Evolutionary conservation across 1,140 invertebrate species (phyloP).

Genomic region (Proctacanthus coquilletti): DNA sequence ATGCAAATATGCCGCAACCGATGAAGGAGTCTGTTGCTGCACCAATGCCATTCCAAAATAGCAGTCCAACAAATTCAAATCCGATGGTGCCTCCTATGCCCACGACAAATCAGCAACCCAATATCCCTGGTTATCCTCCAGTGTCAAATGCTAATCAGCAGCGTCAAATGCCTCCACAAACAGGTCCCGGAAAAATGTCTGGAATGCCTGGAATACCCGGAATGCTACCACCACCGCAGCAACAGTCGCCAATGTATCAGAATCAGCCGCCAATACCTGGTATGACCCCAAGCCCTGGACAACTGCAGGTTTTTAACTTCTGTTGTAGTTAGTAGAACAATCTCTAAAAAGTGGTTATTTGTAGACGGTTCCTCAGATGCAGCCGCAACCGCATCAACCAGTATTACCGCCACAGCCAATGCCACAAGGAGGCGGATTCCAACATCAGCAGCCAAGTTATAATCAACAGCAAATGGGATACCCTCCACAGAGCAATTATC

Average conservation of each 20-base stretch:
- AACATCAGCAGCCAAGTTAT: conserved; percentile 21
- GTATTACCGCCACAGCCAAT: conserved; percentile 9
- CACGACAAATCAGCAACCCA: too few species aligned
- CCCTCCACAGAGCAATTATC: conserved; percentile 12
- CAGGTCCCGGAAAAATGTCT: too few species aligned
- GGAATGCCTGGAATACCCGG: too few species aligned
- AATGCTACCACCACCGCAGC: conserved; percentile 16
- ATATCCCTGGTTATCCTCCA: conserved; percentile 8
- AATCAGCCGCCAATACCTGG: conserved; percentile 10
- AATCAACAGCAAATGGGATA: conserved; percentile 9
- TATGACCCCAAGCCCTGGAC: conserved; percentile 15
- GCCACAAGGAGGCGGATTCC: conserved; percentile 13
- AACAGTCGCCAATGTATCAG: conserved; percentile 10
- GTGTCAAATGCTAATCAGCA: conserved; percentile 5
- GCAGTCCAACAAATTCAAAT: too few species aligned
- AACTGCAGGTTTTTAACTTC: too few species aligned
- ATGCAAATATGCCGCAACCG: too few species aligned
- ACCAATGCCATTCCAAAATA: conserved; percentile 12
- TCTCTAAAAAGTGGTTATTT: too few species aligned
- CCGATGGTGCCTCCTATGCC: conserved; percentile 11
- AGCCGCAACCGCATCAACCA: conserved; percentile 13
- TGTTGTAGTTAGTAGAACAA: too few species aligned
- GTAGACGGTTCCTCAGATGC: conserved; percentile 9
- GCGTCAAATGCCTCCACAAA: conserved; percentile 9
- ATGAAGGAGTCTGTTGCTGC: too few species aligned